Conservation (phyloP, 2,797 vertebrate species). For the Triplophysa yarkandensis region DNA sequence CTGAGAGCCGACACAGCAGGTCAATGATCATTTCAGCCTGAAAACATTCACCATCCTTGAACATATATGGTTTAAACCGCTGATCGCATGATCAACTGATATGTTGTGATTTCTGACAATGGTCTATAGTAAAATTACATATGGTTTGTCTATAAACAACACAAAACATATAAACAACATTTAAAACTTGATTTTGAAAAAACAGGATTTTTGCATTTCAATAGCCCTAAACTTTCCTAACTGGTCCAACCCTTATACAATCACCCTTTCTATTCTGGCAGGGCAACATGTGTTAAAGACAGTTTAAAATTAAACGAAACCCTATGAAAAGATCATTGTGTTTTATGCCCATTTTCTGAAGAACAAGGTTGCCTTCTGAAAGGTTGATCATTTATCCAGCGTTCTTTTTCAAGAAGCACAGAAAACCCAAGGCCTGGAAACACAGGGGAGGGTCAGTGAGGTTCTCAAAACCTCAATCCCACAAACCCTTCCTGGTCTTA, state of each 20-base stretch:
- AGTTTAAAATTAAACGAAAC: constrained; percentile 15
- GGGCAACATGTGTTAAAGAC: not conserved
- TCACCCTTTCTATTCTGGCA: not conserved
- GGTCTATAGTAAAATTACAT: no score
- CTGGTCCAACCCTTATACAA: not conserved
- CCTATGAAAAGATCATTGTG: constrained; percentile 60
- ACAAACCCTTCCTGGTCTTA: constrained; percentile 66
- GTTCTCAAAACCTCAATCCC: constrained; percentile 72
- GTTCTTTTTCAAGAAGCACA: constrained; percentile 65
- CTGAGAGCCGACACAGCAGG: no score
- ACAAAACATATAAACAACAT: no score
- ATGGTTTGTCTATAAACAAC: no score
- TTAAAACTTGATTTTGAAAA: no score
- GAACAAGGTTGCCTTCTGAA: constrained; percentile 73
- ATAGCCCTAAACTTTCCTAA: not conserved
- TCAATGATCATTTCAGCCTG: no score
- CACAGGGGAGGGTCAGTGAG: constrained; percentile 65
- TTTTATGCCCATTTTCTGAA: constrained; percentile 67
- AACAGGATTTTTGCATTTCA: no score
- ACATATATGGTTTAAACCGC: no score
- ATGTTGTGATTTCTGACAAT: no score
- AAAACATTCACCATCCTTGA: no score
- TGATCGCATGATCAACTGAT: no score
- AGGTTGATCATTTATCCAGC: constrained; percentile 69
- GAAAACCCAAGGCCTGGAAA: constrained; percentile 62